A percentile compares a stretch with the other conserved stretches of the same genome.
Evolutionary conservation across 2,797 vertebrate species (phyloP).

Genomic region (Ctenopoma multispine): DNA sequence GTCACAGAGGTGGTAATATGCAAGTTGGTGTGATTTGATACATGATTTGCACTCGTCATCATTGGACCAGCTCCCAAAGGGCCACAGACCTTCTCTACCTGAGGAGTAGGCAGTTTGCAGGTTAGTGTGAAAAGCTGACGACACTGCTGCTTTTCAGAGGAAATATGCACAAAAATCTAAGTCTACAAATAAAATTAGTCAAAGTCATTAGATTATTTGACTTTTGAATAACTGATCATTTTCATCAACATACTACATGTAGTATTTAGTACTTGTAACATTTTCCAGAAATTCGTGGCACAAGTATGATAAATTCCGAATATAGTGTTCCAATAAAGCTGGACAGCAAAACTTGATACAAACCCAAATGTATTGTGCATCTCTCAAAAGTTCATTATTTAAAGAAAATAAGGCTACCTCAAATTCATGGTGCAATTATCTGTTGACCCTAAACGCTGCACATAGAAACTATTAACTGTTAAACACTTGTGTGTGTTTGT

Average conservation of each 20-base stretch:
- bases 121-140: not conserved
- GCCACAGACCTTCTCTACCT: constrained; percentile 85
- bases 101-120: constrained; percentile 14
- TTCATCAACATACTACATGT: no score
- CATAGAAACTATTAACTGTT: not conserved
- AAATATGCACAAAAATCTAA: not conserved
- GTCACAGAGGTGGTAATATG: constrained; percentile 25
- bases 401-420: not conserved
- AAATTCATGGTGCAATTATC: constrained; percentile 6
- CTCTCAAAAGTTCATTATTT: no score
- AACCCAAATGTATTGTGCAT: no score
- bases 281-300: no score
- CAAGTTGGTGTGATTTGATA: constrained; percentile 43
- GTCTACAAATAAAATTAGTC: no score
- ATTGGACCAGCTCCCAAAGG: constrained; percentile 62
- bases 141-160: not conserved
- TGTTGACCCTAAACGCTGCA: constrained; percentile 8
- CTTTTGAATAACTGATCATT: no score
- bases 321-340: no score
- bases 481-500: constrained; percentile 69
- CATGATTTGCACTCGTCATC: constrained; percentile 36
- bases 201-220: no score
- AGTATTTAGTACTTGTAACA: no score
- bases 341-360: no score
- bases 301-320: no score